Evolutionary conservation across 2,888 invertebrate genomes (phyloP), one percentile per base, ranked within the genome.

Genomic region (Agrochola circellaris): DNA sequence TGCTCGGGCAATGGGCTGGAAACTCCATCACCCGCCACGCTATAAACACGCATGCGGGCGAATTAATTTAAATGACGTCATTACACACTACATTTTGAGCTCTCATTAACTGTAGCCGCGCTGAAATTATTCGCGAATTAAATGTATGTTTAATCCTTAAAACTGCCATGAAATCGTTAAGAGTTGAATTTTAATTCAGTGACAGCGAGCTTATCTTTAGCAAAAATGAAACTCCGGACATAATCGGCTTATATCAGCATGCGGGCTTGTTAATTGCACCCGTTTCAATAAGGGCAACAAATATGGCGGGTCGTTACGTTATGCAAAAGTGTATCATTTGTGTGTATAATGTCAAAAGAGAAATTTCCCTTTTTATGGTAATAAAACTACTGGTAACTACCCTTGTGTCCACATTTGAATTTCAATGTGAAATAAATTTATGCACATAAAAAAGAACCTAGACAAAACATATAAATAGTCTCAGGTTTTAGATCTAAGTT

Each of bases 1-100:
- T 78, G 84, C 90, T 91, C 91, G 89, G 91, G 91, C 86, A 83
- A 83, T 75, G 88, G 87, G 89, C 90, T 92, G 91, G 91, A 92
- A 93, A 92, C 91, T 90, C 88, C 87, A 89, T 87, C 89, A 90
- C 90, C 89, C 86, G 84, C 84, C 85, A 89, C 88, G 82, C 83
- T 84, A 88, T 89, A 89, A 87, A 87, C 73, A 77, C 82, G 81
- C 82, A 91, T 91, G 89, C 89, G 90, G 90, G 92, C 82, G 87
- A 89, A 90, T 89, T 88, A 86, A 89, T 90, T 88, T 89, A 84
- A 90, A 89, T 89, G 87, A 89, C 70, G 79, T 83, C 86, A 87
- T 75, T 74, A 60, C 56, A 66, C 81, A 83, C 83, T 70, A 79
- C 77, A 79, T 78, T 72, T 79, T 86, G n/a, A 73, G 68, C 65